These are phyloP conservation scores for Heliangelus exortis DNA, from an alignment of 2,797 vertebrate genomes.

Conservation along the genomic window DNA sequence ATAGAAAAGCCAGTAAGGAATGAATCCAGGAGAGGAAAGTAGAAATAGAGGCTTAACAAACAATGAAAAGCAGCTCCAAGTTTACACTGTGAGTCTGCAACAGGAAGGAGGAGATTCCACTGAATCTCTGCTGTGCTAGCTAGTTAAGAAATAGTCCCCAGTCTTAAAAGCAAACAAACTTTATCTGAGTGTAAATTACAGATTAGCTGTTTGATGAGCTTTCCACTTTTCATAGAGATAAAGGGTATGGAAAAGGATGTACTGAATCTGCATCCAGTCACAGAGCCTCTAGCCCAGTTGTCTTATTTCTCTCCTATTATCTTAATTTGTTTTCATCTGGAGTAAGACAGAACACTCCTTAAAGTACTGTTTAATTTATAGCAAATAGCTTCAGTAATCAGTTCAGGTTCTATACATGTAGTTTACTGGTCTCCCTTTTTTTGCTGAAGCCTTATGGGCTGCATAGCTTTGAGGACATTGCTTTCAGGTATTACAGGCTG, in stretches of 20 bases:
- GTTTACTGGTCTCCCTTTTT: slow-evolving; percentile 10
- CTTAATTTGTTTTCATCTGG: slow-evolving; percentile 2
- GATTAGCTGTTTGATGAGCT: slow-evolving; percentile 17
- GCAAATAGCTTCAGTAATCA: neutral
- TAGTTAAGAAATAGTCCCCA: neutral
- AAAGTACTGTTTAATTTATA: slow-evolving; percentile 5
- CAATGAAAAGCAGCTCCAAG: slow-evolving; percentile 47
- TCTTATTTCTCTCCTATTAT: neutral
- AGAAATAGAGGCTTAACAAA: slow-evolving; percentile 42
- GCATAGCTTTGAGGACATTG: neutral
- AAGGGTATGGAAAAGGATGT: slow-evolving; percentile 29
- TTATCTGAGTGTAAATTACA: slow-evolving; percentile 19
- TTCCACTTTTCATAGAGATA: neutral
- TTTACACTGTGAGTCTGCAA: slow-evolving; percentile 20
- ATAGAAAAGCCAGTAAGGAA: neutral
- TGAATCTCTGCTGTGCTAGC: slow-evolving; percentile 1
- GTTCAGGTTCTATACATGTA: neutral
- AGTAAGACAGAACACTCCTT: neutral
- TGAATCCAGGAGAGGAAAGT: slow-evolving; percentile 1
- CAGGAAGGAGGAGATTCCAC: slow-evolving; percentile 29
- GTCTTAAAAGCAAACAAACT: slow-evolving; percentile 48
- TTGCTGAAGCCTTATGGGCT: neutral
- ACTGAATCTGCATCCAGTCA: neutral
- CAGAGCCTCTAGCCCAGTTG: neutral
- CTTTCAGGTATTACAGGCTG: neutral